These are phyloP conservation scores for Tenthredo livida DNA, from an alignment of 2,888 invertebrate genomes.

Conservation along the genomic window DNA sequence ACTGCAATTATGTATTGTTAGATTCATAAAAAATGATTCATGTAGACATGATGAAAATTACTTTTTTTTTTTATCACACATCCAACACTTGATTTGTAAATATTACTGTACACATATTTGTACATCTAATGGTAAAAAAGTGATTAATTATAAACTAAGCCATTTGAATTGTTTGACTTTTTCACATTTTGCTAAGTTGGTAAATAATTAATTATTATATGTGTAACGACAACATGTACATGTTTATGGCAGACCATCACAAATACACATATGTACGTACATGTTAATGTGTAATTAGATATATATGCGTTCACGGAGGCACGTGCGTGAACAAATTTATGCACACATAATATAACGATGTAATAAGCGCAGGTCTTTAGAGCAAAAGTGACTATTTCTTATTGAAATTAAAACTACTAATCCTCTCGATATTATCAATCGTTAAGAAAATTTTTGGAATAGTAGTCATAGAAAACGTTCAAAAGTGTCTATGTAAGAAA, in stretches of 20 bases:
- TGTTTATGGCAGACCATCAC: slow-evolving; percentile 35
- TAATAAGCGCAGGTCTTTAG: not conserved
- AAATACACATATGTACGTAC: slow-evolving; percentile 13
- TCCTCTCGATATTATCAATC: not conserved
- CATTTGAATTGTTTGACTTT: slow-evolving; percentile 11
- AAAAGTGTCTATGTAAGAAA: not conserved
- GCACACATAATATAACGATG: slow-evolving; percentile 28
- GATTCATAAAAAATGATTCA: slow-evolving; percentile 6
- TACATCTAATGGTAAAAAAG: slow-evolving; percentile 34
- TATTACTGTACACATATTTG: slow-evolving; percentile 46
- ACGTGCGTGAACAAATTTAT: slow-evolving; percentile 42
- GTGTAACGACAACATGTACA: slow-evolving; percentile 35
- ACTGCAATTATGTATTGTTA: slow-evolving; percentile 19
- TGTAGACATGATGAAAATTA: not conserved
- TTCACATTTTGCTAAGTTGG: not conserved
- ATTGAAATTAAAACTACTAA: slow-evolving; percentile 18
- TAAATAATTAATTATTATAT: slow-evolving; percentile 10
- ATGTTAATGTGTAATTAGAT: slow-evolving; percentile 12
- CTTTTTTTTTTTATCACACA: slow-evolving; percentile 2
- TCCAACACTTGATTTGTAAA: slow-evolving; percentile 38
- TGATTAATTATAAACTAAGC: slow-evolving; percentile 30
- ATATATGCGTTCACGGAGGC: slow-evolving; percentile 37
- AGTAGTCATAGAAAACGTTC: not conserved
- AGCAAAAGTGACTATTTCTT: slow-evolving; percentile 28
- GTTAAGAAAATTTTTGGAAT: not conserved